Conservation (phyloP, 2,888 invertebrate species). For the Blastobasis adustella region DNA sequence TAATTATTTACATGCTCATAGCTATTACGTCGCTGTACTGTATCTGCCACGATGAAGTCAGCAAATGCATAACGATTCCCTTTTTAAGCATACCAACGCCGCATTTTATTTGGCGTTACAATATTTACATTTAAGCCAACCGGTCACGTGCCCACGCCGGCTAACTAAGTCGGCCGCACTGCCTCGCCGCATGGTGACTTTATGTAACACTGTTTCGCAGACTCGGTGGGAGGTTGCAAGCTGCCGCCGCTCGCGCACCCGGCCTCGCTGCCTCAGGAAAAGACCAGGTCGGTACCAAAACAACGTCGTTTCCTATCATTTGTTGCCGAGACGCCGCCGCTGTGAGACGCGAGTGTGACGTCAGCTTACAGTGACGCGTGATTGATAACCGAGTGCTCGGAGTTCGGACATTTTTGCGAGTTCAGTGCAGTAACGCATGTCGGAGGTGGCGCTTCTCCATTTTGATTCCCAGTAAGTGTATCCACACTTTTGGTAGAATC, state of each 20-base stretch:
- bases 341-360: slow-evolving; percentile 32
- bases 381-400: background rate
- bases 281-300: slow-evolving; percentile 52
- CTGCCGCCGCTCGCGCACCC: slow-evolving; percentile 49
- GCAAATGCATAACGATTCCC: too few species aligned
- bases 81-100: too few species aligned
- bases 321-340: slow-evolving; percentile 33
- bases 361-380: slow-evolving; percentile 13
- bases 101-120: too few species aligned
- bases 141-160: slow-evolving; percentile 47
- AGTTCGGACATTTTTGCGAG: too few species aligned
- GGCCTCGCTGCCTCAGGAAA: slow-evolving; percentile 55
- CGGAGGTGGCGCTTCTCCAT: slow-evolving; percentile 18
- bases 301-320: slow-evolving; percentile 47
- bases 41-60: too few species aligned
- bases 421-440: slow-evolving; percentile 13
- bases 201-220: slow-evolving; percentile 59
- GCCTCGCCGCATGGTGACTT: slow-evolving; percentile 29
- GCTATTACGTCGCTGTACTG: too few species aligned
- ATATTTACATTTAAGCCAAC: background rate
- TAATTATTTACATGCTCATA: too few species aligned
- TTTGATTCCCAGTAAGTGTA: slow-evolving; percentile 22
- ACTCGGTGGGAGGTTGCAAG: slow-evolving; percentile 57
- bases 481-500: too few species aligned
- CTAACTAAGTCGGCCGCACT: slow-evolving; percentile 61